Base-by-base conservation (phyloP, 1,140 invertebrate species). In the Formica selysi region DNA sequence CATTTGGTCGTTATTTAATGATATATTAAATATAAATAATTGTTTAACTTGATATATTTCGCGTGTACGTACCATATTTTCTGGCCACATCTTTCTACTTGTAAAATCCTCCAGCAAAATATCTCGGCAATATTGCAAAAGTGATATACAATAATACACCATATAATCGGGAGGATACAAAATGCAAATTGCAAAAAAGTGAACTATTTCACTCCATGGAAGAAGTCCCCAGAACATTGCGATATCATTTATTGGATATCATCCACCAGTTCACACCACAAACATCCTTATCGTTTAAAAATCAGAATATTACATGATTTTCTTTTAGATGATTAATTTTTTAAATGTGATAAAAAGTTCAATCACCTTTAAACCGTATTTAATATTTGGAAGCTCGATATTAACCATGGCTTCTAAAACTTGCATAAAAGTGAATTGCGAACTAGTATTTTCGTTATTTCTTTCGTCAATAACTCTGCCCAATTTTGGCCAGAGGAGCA, bases 211-310 rank as follows among this genome's bases (percentile, higher is more conserved):
- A 54, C 68, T 83, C 95, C 94, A 95, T 54, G 94, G 91, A 51
- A 95, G 92, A 83, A 94, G 81, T n/a, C 94, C 93, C 93, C 92
- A 95, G 67, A 95, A 95, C 92, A 94, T 86, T 95, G 94, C 2
- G 91, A 86, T 51, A 95, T 76, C 64, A 95, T 76, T 87, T 91
- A 59, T 93, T 88, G 65, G 93, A 94, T 68, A 95, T 92, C 88
- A 95, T 95, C 92, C 94, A 95, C 94, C 95, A 95, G 74, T 91
- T 86, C 1, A 92, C 62, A 48, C 94, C 94, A 79, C 90, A 95
- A 57, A 93, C 90, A 70, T 88, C 90, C 94, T 95, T 62, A 29
- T 51, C 1, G 38, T 80, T 57, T 54, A 90, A 84, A 91, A 84
- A 91, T 87, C 74, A 76, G 65, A 65, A 78, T 64, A 44, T 65